Evolutionary conservation across 2,113 vertebrate genomes (phyloP).

Genomic region (Otus sunia): DNA sequence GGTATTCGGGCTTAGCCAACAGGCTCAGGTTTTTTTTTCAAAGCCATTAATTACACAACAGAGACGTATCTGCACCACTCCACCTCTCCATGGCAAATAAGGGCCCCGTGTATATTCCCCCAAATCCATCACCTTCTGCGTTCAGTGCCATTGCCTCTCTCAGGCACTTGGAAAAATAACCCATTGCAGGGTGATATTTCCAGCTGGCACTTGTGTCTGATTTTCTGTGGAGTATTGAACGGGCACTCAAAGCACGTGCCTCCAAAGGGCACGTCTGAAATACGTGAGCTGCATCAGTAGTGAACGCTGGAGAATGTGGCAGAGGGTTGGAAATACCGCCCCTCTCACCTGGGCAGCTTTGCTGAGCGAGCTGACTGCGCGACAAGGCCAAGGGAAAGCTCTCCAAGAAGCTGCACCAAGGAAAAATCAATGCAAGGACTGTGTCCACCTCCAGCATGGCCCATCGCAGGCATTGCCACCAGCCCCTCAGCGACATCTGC

Average conservation of each 20-base stretch:
- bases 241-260: accelerated
- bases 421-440: not conserved
- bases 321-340: not conserved
- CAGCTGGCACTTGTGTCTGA: not conserved
- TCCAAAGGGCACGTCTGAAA: not conserved
- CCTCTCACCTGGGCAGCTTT: not conserved
- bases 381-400: not conserved
- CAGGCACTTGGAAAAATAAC: not conserved
- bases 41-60: constrained; percentile 68
- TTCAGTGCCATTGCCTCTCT: not conserved
- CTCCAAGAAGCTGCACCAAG: not conserved
- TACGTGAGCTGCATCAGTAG: not conserved
- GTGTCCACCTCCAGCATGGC: not conserved
- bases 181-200: not conserved
- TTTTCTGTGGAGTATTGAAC: not conserved
- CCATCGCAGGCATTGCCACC: not conserved
- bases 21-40: not conserved
- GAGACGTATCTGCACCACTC: constrained; percentile 47
- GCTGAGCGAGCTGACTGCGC: not conserved
- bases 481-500: accelerated
- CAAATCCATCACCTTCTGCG: not conserved
- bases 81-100: not conserved
- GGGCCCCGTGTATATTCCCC: not conserved
- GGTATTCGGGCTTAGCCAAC: constrained; percentile 67
- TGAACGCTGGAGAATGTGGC: accelerated